Percentiles rank a stretch among this genome's conserved stretches.
phyloP scores from a whole-genome alignment of 2,113 vertebrate genomes.

The Candoia aspera region DNA sequence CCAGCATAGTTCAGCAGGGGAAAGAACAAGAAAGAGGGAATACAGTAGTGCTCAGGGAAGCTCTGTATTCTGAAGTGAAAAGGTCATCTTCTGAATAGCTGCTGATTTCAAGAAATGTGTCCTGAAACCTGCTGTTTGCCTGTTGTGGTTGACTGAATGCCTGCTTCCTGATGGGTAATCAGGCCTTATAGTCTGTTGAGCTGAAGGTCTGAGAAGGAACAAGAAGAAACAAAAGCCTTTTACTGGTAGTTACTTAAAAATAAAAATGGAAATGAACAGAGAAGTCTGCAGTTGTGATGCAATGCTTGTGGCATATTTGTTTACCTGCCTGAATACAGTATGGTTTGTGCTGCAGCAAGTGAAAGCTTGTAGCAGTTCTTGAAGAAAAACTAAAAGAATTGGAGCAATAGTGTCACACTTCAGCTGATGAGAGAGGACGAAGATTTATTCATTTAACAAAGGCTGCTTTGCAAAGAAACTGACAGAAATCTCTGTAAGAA shows the following conservation, averaged over 20 bases:
- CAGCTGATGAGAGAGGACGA: not conserved
- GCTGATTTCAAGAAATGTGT: not conserved
- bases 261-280: not conserved
- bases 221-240: not conserved
- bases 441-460: not conserved
- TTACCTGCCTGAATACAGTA: not conserved
- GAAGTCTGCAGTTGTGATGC: not conserved
- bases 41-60: not conserved
- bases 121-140: not conserved
- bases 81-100: not conserved
- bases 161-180: not conserved
- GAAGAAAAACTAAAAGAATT: not conserved
- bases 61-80: not conserved
- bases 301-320: not conserved
- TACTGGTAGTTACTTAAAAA: not conserved
- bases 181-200: not conserved
- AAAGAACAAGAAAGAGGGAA: not conserved
- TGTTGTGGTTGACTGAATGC: not conserved
- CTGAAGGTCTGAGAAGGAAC: not conserved
- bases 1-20: not conserved
- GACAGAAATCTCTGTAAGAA: not conserved
- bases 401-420: not conserved
- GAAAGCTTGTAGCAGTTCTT: not conserved
- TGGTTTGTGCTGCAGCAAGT: not conserved
- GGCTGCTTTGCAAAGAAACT: not conserved